phyloP scores from a whole-genome alignment of 2,113 vertebrate genomes.

The Psettodes erumei region DNA sequence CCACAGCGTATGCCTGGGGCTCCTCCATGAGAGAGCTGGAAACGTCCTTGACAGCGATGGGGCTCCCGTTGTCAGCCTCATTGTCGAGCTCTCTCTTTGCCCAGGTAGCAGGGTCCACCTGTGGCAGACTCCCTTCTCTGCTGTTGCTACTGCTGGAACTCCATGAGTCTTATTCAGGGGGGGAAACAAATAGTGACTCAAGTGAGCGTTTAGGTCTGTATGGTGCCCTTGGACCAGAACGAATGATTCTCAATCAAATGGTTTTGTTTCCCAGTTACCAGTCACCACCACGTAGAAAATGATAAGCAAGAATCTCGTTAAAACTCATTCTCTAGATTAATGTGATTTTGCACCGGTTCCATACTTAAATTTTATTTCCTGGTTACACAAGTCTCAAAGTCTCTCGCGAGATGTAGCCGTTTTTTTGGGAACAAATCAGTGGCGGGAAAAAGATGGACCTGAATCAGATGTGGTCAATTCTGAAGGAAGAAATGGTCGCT shows the following conservation, averaged over 20 bases:
- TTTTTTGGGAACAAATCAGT: too few relatives aligned
- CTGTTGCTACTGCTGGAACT: constrained; percentile 62
- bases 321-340: too few relatives aligned
- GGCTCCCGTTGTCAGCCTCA: constrained; percentile 32
- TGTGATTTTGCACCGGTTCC: too few relatives aligned
- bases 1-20: rapidly evolving
- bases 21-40: constrained; percentile 50
- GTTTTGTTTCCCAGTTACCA: too few relatives aligned
- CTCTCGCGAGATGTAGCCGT: constrained; percentile 36
- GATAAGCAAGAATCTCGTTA: too few relatives aligned
- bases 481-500: background rate
- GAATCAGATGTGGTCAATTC: background rate
- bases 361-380: too few relatives aligned
- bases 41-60: constrained; percentile 8
- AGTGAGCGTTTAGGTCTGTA: background rate
- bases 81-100: constrained; percentile 5
- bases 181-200: background rate
- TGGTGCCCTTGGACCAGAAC: background rate
- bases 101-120: constrained; percentile 56
- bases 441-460: constrained; percentile 32
- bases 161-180: constrained; percentile 81
- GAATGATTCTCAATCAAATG: too few relatives aligned
- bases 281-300: too few relatives aligned
- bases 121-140: constrained; percentile 56
- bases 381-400: background rate